These are phyloP conservation scores for Meandrusa payeni DNA, from an alignment of 2,888 invertebrate species.

Conservation along the genomic window DNA sequence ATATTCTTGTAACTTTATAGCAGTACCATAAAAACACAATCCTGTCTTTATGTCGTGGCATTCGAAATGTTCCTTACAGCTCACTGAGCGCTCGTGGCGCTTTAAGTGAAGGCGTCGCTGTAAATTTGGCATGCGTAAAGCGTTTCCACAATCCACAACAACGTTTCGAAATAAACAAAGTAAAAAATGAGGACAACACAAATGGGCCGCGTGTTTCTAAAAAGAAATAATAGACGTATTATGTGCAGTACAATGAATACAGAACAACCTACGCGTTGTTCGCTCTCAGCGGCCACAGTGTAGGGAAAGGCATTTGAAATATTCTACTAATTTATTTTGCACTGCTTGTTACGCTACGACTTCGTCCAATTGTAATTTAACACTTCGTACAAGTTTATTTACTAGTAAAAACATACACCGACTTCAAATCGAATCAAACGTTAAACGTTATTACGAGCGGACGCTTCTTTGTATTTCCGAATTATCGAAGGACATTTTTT, in stretches of 20 bases:
- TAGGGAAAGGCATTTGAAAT: too few relatives aligned
- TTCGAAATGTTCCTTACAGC: constrained; percentile 1
- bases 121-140: constrained; percentile 20
- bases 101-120: constrained; percentile 13
- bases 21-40: not conserved
- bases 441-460: too few relatives aligned
- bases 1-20: too few relatives aligned
- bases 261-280: not conserved
- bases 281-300: not conserved
- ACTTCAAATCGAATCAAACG: too few relatives aligned
- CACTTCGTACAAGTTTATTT: too few relatives aligned
- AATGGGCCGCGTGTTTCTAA: constrained; percentile 14
- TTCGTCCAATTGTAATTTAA: too few relatives aligned
- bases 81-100: not conserved
- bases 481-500: too few relatives aligned
- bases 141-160: constrained; percentile 15
- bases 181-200: constrained; percentile 12
- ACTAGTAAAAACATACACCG: too few relatives aligned
- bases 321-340: too few relatives aligned
- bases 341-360: too few relatives aligned
- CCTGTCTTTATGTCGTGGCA: not conserved
- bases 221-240: constrained; percentile 14
- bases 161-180: constrained; percentile 15
- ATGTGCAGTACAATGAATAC: constrained; percentile 12
- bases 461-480: too few relatives aligned